These are phyloP conservation scores for Cacatua alba DNA, from an alignment of 2,113 vertebrate species.

Conservation along the genomic window DNA sequence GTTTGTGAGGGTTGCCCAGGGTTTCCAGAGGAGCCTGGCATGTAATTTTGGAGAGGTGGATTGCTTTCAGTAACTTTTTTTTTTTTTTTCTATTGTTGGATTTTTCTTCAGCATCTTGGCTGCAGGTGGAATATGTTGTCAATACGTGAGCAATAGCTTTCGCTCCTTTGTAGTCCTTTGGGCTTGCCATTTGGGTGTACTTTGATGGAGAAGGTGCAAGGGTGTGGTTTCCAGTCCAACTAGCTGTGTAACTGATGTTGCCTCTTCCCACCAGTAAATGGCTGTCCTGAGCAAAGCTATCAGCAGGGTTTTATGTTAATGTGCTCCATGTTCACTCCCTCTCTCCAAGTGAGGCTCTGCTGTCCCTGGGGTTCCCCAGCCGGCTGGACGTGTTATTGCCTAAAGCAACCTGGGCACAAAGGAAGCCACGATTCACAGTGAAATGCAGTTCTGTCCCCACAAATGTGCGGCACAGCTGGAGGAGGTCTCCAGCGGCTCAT, in stretches of 20 bases:
- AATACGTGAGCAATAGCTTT: fast-evolving
- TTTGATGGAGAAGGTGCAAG: background rate
- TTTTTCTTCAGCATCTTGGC: fast-evolving
- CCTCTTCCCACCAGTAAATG: fast-evolving
- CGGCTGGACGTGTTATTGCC: background rate
- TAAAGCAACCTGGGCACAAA: background rate
- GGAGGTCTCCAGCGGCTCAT: background rate
- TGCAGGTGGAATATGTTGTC: background rate
- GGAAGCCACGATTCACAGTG: background rate
- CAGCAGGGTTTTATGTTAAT: background rate
- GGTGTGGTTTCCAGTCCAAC: background rate
- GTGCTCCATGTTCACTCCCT: fast-evolving
- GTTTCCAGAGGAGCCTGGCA: background rate
- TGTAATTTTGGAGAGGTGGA: background rate
- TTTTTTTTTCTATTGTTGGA: background rate
- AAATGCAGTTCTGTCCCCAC: background rate
- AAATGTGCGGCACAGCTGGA: background rate
- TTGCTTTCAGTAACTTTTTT: background rate
- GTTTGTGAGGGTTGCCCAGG: fast-evolving
- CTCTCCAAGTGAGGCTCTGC: background rate
- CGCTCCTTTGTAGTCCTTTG: background rate
- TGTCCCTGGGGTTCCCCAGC: background rate
- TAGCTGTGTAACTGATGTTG: fast-evolving
- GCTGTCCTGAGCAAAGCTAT: background rate
- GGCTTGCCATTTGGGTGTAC: fast-evolving